These are phyloP conservation scores for Oryctes rhinoceros DNA, from an alignment of 1,140 invertebrate genomes.

Conservation along the genomic window DNA sequence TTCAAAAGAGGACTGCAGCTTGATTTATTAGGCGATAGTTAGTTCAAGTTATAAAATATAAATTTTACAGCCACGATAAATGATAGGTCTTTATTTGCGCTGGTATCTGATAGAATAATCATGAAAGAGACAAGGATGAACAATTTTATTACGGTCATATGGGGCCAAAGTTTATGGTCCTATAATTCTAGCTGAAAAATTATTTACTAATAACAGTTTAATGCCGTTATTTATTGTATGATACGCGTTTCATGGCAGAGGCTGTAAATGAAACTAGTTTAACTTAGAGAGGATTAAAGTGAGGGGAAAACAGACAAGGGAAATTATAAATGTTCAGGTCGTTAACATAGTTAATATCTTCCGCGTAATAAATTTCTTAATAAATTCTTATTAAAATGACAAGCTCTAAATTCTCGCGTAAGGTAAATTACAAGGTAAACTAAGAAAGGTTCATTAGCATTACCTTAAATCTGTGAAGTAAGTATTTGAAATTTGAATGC, in stretches of 20 bases:
- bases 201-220: neutral
- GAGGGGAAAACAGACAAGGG: no score
- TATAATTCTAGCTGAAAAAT: slow-evolving; percentile 5
- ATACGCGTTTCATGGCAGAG: neutral
- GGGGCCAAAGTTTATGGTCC: neutral
- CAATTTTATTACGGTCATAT: neutral
- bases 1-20: neutral
- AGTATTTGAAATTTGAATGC: no score
- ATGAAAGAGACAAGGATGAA: neutral
- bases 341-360: no score
- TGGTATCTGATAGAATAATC: slow-evolving; percentile 13
- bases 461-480: no score
- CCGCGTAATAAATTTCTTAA: no score
- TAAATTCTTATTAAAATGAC: no score
- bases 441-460: no score
- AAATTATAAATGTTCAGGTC: no score
- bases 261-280: neutral
- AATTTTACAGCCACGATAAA: neutral
- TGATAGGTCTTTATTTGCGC: neutral
- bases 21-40: slow-evolving; percentile 4
- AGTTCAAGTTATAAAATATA: neutral
- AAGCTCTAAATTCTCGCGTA: no score
- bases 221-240: neutral
- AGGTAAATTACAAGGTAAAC: no score
- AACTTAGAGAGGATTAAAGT: neutral